phyloP scores from a whole-genome alignment of 2,797 vertebrate species.

The Clarias laeviceps region DNA sequence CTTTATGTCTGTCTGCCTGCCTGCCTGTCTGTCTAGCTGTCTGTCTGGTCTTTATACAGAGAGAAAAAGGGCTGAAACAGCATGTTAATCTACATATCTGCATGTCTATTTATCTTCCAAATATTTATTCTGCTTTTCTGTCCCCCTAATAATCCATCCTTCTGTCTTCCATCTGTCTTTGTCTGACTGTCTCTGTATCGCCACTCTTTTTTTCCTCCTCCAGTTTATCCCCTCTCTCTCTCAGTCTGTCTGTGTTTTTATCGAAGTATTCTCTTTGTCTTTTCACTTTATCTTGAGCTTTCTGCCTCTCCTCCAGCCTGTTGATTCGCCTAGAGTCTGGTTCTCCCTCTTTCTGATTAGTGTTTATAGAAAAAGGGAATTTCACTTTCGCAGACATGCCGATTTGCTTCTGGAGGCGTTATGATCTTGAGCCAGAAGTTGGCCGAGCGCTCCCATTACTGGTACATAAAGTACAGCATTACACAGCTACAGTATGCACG shows the following conservation, averaged over 20 bases:
- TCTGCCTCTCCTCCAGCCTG: slow-evolving; percentile 6
- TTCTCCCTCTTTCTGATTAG: background rate
- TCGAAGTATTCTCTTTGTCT: background rate
- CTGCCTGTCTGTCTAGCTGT: background rate
- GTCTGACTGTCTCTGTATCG: background rate
- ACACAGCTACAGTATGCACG: slow-evolving; percentile 31
- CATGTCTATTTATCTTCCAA: too few species aligned
- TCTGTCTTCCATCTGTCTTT: background rate
- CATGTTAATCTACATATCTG: too few species aligned
- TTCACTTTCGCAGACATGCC: slow-evolving; percentile 32
- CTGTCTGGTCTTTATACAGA: too few species aligned
- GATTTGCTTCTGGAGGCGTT: slow-evolving; percentile 42
- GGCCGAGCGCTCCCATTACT: slow-evolving; percentile 30
- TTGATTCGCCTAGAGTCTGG: background rate
- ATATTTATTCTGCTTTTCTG: background rate
- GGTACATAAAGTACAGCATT: background rate
- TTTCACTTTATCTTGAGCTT: background rate
- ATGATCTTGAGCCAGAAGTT: slow-evolving; percentile 32
- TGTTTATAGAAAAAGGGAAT: slow-evolving; percentile 3
- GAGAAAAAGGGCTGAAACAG: too few species aligned
- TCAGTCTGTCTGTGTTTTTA: too few species aligned
- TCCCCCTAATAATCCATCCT: background rate
- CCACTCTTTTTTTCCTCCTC: background rate
- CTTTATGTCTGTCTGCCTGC: background rate
- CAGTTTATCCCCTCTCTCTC: background rate